Base-by-base conservation (phyloP, 2,888 invertebrate genomes). In the Steinernema carpocapsae region DNA sequence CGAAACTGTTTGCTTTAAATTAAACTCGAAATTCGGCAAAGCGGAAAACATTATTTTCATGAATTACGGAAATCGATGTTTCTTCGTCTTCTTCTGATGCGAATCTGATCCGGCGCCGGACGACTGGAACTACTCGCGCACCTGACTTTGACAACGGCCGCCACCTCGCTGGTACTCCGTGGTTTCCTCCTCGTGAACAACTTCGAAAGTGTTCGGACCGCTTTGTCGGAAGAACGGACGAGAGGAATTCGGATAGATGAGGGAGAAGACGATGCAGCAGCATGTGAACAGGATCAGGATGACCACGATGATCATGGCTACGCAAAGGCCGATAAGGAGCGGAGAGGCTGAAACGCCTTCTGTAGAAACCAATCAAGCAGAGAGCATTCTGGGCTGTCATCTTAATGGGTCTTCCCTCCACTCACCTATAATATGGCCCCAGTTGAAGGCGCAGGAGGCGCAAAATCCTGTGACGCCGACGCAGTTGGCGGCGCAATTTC, bases 151-250 rank as follows among this genome's bases (percentile, higher is more conserved):
- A n/a, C 48, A 19, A 4, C 3, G 32, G 29, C 64, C 64, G 32
- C 64, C 64, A 6, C 64, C 64, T 32, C 64, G 64, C 17, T 26
- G 29, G 37, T 32, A 32, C 64, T 64, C 64, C 10, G 32, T 64
- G 29, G 64, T 64, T 29, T 64, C 64, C 17, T 64, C 64, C 64
- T 64, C 64, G 64, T 64, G 64, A 17, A 64, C 29, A 26, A 64
- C 64, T 32, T 64, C 64, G 37, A 64, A 64, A n/a, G 64, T 26
- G 64, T 37, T 26, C 3, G 64, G 64, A 37, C 64, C 29, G 32
- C 64, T 26, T 12, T 29, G 64, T 6, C 64, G 32, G 64, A 29
- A 29, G 37, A 64, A 32, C 4, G 64, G 17, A 22, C 24, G 52
- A 3, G 17, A 2, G 14, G 29, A 29, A 4, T 17, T n/a, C 48